A percentile compares a stretch with the other conserved stretches of the same genome.
Evolutionary conservation across 2,888 invertebrate species (phyloP).

Genomic region (Spicauda simplicius): DNA sequence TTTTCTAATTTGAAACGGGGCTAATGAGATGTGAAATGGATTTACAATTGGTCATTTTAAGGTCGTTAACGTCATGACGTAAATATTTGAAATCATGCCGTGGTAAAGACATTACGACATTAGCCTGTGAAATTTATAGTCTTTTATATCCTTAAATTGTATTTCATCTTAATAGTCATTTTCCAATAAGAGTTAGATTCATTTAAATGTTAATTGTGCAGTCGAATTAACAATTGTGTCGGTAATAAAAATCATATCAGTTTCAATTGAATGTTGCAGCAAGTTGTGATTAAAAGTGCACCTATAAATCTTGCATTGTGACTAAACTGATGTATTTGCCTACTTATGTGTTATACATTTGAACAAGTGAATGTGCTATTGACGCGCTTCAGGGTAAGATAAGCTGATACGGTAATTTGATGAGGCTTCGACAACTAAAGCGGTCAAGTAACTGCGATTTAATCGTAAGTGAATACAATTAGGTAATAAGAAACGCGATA

Average conservation of each 20-base stretch:
- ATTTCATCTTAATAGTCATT: not conserved
- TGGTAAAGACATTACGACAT: not conserved
- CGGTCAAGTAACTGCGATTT: conserved; percentile 30
- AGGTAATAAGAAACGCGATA: conserved; percentile 81
- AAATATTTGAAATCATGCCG: conserved; percentile 1
- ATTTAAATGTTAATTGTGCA: not conserved
- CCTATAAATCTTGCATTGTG: conserved; percentile 11
- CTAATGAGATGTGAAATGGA: not conserved
- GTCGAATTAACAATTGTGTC: not conserved
- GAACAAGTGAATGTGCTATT: conserved; percentile 23
- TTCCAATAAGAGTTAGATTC: conserved; percentile 1
- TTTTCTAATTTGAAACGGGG: no score
- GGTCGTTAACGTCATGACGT: conserved; percentile 8
- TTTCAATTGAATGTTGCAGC: not conserved
- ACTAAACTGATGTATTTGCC: conserved; percentile 11
- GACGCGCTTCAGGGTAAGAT: conserved; percentile 58
- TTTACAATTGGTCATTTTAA: conserved; percentile 1
- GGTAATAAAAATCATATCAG: not conserved
- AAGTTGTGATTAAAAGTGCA: conserved; percentile 13
- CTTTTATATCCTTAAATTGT: no score
- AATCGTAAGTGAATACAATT: conserved; percentile 67
- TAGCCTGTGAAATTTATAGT: not conserved
- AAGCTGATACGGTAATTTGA: conserved; percentile 71
- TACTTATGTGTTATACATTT: conserved; percentile 5
- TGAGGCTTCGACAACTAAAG: conserved; percentile 60